Percentiles rank a stretch among this genome's conserved stretches.
Conservation (phyloP, 2,797 vertebrate species). For the Glyptemys insculpta region DNA sequence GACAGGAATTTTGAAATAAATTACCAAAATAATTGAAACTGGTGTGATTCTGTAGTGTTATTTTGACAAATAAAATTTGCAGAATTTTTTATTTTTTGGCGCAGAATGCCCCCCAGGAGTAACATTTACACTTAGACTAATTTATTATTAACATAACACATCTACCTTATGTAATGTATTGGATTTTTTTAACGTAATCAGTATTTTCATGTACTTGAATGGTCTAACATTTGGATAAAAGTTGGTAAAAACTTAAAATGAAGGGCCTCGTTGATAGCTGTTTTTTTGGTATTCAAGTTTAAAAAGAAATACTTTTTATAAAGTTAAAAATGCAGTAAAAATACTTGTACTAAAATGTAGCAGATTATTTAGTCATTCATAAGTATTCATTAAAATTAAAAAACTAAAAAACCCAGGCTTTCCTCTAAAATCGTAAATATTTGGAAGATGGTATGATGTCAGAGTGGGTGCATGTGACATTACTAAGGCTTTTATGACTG, state of each 20-base stretch:
- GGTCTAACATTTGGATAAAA: neutral
- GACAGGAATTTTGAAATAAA: no score
- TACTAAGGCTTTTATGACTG: neutral
- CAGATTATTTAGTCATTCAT: neutral
- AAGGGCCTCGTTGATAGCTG: neutral
- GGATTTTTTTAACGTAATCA: neutral
- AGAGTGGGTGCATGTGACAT: neutral
- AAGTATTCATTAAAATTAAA: neutral
- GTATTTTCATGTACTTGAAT: neutral
- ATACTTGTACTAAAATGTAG: neutral
- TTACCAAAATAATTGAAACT: no score
- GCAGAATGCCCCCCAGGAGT: no score
- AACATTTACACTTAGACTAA: neutral
- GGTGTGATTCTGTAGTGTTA: no score
- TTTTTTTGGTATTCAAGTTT: neutral
- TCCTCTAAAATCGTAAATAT: neutral
- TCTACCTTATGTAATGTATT: neutral
- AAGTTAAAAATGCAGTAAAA: neutral
- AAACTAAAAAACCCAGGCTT: neutral
- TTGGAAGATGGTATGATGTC: neutral
- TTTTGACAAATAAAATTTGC: no score
- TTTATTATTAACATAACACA: neutral
- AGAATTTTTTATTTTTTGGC: no score
- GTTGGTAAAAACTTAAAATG: neutral
- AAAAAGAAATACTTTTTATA: neutral